Base-by-base conservation (phyloP, 1,140 invertebrate species). In the Hyles euphorbiae region DNA sequence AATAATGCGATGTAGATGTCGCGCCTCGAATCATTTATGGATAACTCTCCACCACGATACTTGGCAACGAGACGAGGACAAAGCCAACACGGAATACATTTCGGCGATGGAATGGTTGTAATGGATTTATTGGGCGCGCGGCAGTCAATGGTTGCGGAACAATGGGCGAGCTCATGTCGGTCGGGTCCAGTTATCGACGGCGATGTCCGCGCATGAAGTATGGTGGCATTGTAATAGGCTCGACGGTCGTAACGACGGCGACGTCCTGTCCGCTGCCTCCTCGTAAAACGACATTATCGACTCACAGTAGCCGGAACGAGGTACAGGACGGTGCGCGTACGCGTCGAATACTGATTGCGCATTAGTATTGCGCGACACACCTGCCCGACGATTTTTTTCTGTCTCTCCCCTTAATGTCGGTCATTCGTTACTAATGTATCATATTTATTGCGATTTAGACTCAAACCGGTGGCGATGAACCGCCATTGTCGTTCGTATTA, bases 271-370 rank as follows among this genome's bases (percentile, higher is more conserved):
- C 81, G 81, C 79, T 74, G 64, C 76, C 78, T 71, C 81, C 74
- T 85, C 85, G 82, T 88, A 88, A 88, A 88, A 85, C 81, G 80
- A 87, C 83, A 86, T 83, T 85, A 88, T 86, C 82, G 83, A 88
- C 76, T 76, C 76, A 86, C 85, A 85, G 85, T 86, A 88, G 85
- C 85, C 85, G 85, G 85, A 88, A 86, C 83, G 83, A 78, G 72
- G 80, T 84, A 88, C 85, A 88, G 85, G 85, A 88, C 85, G 85
- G 56, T 86, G 85, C 72, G 76, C 68, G 63, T 79, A 79, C 74
- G 83, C 72, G 60, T 76, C 73, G 85, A 83, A 88, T 88, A 88
- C 79, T 88, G 85, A 88, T 86, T 81, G 81, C 78, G 76, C 78
- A 88, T 86, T 88, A 86, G 78, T 88, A 88, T 88, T 86, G 81